These are phyloP conservation scores for Vipera ursinii DNA, from an alignment of 2,797 vertebrate genomes.

Conservation along the genomic window DNA sequence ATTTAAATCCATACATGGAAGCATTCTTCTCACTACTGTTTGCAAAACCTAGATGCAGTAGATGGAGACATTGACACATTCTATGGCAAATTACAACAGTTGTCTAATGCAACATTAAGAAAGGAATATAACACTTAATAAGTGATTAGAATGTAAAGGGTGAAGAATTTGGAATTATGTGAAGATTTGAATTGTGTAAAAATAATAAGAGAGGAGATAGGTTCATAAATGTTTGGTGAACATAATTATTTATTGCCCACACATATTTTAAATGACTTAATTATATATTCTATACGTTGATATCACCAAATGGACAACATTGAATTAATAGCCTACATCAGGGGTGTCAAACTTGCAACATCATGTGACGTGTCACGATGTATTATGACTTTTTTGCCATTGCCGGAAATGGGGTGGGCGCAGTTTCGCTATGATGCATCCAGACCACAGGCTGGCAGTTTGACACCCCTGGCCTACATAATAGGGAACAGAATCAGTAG, in stretches of 20 bases:
- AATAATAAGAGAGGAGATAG: neutral
- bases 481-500: neutral
- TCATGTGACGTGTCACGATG: too few species aligned
- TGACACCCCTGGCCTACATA: neutral
- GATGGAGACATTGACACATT: neutral
- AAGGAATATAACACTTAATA: neutral
- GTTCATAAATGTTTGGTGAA: neutral
- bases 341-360: too few species aligned
- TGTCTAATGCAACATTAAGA: neutral
- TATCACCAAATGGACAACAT: neutral
- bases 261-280: neutral
- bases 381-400: too few species aligned
- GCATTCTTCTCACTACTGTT: neutral
- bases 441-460: too few species aligned
- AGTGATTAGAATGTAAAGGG: neutral
- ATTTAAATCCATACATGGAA: neutral
- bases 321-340: neutral
- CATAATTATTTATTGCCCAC: neutral
- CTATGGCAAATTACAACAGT: neutral
- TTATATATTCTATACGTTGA: neutral
- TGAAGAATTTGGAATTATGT: neutral
- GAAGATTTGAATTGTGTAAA: neutral
- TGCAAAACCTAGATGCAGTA: neutral
- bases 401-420: too few species aligned
- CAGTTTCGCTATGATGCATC: too few species aligned